Base-by-base conservation (phyloP, 1,140 invertebrate genomes). In the Semibalanus balanoides region DNA sequence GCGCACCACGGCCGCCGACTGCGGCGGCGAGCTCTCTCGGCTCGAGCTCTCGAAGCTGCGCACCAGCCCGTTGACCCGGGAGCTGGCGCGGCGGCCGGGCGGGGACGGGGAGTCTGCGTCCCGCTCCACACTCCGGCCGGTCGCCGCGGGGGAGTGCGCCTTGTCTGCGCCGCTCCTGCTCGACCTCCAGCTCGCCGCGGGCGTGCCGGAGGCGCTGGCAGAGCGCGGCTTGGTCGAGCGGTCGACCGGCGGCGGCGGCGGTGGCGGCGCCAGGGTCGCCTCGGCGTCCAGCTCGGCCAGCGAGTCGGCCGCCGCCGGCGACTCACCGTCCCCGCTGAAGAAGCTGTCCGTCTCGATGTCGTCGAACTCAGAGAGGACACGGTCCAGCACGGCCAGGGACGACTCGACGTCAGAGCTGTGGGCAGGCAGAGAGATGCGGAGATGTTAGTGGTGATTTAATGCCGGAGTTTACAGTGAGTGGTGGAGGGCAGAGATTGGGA, bases 351-450 rank as follows among this genome's bases (percentile, higher is more conserved):
- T 86, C 82, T 88, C 88, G 82, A 88, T 85, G 84, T 93, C 92
- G 87, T 93, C 92, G 86, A 93, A 93, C 85, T 93, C 92, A 79
- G 91, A 93, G 83, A 93, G 87, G 82, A 93, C 92, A 81, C 91
- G 89, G 86, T 93, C 92, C 85, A 93, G 86, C 79, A 93, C 87
- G 84, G 92, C 91, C 85, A 93, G 87, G 77, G 91, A 92, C 83
- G 91, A 87, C 85, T 92, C 90, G 81, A 92, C 90, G 86, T 92
- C 91, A 85, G 92, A 90, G 85, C 90, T 91, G 88, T 79, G 89
- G 89, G 81, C 83, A 84, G 84, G 77, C 79, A 40, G 35, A 40
- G 5, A 40, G 5, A 40, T n/a, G n/a, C 17, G 17, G 17, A 40
- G 35, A 40, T 17, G 17, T 40, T 17, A 40, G 35, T n/a, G n/a